Percentiles rank a stretch among this genome's conserved stretches.
phyloP scores from a whole-genome alignment of 2,888 invertebrate genomes.

The Rhaphigaster nebulosa region DNA sequence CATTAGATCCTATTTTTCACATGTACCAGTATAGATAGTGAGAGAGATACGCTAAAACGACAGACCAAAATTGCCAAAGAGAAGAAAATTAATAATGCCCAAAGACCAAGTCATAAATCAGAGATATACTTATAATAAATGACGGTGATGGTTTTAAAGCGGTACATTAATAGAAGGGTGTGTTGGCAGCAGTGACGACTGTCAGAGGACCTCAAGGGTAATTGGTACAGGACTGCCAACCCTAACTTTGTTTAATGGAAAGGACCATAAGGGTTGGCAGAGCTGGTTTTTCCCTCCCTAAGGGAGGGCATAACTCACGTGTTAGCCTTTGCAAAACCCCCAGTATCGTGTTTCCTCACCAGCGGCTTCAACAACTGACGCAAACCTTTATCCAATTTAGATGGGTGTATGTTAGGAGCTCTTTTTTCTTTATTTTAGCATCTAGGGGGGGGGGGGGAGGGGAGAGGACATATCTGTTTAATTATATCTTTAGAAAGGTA shows the following conservation, averaged over 20 bases:
- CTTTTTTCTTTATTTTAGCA: background rate
- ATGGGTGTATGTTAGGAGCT: background rate
- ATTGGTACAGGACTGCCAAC: conserved; percentile 48
- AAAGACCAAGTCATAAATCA: conserved; percentile 40
- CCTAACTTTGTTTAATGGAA: conserved; percentile 50
- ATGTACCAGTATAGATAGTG: background rate
- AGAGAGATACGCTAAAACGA: background rate
- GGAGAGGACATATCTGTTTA: background rate
- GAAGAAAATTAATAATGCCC: conserved; percentile 51
- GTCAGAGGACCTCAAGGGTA: conserved; percentile 46
- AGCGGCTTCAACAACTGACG: conserved; percentile 45
- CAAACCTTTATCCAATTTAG: conserved; percentile 45
- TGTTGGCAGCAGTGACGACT: conserved; percentile 49
- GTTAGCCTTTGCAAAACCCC: conserved; percentile 45
- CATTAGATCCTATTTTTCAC: background rate
- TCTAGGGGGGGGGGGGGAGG: background rate
- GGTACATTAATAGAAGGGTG: conserved; percentile 44
- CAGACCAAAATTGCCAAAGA: background rate
- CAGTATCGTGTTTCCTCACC: conserved; percentile 46
- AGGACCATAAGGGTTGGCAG: conserved; percentile 47
- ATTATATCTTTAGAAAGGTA: background rate
- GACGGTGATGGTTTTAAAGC: conserved; percentile 24
- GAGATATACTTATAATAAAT: conserved; percentile 49
- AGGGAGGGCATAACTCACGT: conserved; percentile 46
- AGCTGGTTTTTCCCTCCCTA: conserved; percentile 47